Conservation (phyloP, 2,888 invertebrate genomes). For the Rhodophaea formosa region DNA sequence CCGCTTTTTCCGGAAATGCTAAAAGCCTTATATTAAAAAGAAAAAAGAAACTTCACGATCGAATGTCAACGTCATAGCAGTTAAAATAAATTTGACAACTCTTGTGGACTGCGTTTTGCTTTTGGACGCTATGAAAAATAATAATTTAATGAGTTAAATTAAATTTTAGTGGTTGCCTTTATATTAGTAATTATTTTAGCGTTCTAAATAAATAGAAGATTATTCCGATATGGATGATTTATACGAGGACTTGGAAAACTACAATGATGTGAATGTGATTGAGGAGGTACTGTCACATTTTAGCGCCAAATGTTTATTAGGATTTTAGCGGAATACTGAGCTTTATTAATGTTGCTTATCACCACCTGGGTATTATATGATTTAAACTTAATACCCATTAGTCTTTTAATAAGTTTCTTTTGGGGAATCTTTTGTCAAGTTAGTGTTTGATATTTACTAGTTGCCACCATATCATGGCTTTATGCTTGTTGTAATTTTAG, state of each 20-base stretch:
- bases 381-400: neutral
- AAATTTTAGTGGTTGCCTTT: no score
- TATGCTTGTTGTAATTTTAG: slow-evolving; percentile 43
- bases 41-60: no score
- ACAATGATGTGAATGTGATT: slow-evolving; percentile 52
- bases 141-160: no score
- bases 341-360: neutral
- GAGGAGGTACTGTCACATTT: slow-evolving; percentile 55
- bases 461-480: neutral
- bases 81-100: no score
- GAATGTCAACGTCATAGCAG: no score
- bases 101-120: no score
- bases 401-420: neutral
- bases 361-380: neutral
- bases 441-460: neutral
- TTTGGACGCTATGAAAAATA: no score
- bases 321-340: slow-evolving; percentile 17
- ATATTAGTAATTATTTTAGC: neutral
- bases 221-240: slow-evolving; percentile 53
- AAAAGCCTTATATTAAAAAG: no score
- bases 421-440: neutral
- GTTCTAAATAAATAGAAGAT: neutral
- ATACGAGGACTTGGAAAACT: slow-evolving; percentile 66
- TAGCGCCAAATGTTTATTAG: slow-evolving; percentile 59
- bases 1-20: no score